Percentiles rank a stretch among this genome's conserved stretches.
These are phyloP conservation scores for Carapus acus DNA, from an alignment of 2,797 vertebrate genomes.

Conservation along the genomic window DNA sequence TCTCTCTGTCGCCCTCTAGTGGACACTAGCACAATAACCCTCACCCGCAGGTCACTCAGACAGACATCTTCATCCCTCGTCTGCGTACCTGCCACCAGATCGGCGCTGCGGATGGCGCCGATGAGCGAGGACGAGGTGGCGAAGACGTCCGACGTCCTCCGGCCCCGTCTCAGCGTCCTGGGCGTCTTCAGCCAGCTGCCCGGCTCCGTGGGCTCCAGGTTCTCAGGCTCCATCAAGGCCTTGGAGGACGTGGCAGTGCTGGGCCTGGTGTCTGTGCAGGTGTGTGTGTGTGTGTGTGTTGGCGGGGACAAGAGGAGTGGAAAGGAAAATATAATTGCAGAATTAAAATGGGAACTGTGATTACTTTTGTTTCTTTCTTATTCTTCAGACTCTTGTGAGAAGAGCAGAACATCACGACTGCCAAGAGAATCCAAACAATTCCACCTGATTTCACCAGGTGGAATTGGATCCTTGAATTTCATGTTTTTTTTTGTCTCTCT, in stretches of 20 bases:
- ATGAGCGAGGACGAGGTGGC: constrained; percentile 76
- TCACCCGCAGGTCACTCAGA: too few species aligned
- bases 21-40: neutral
- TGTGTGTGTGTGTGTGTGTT: constrained; percentile 30
- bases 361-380: too few species aligned
- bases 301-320: too few species aligned
- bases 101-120: constrained; percentile 57
- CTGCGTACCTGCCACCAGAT: constrained; percentile 62
- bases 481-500: too few species aligned
- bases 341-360: too few species aligned
- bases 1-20: neutral
- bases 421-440: too few species aligned
- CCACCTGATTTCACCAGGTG: too few species aligned
- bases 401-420: too few species aligned
- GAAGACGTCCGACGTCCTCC: constrained; percentile 58
- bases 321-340: too few species aligned
- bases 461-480: too few species aligned
- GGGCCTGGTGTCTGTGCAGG: neutral
- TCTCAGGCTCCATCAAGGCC: constrained; percentile 62
- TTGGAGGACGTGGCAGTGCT: neutral
- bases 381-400: too few species aligned
- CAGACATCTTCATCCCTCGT: too few species aligned
- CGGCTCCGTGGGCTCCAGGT: constrained; percentile 63
- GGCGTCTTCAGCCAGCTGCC: constrained; percentile 65
- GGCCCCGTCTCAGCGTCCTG: constrained; percentile 60